Conservation (phyloP, 2,797 vertebrate species). For the Lagocephalus sceleratus region DNA sequence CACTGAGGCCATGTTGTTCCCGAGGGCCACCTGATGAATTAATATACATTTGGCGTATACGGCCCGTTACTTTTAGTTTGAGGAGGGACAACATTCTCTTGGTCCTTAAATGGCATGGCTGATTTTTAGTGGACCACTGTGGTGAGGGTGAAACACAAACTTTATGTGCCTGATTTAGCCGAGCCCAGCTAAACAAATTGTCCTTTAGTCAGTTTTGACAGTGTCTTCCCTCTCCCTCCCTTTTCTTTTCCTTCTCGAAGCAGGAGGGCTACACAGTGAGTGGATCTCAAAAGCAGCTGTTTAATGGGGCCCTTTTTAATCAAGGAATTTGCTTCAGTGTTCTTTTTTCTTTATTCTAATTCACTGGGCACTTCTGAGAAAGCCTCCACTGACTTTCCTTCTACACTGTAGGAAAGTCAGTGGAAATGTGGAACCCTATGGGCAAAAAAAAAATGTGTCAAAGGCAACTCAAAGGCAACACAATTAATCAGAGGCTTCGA, state of each 20-base stretch:
- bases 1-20: conserved; percentile 27
- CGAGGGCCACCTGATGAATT: conserved; percentile 43
- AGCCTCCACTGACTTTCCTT: conserved; percentile 33
- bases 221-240: conserved; percentile 12
- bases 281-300: conserved; percentile 35
- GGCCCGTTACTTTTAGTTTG: conserved; percentile 37
- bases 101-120: conserved; percentile 6
- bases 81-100: conserved; percentile 19
- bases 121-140: conserved; percentile 19
- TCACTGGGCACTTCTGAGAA: conserved; percentile 31
- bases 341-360: conserved; percentile 16
- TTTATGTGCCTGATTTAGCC: conserved; percentile 17
- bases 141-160: conserved; percentile 4
- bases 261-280: conserved; percentile 35
- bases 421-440: too few relatives aligned
- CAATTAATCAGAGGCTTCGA: too few relatives aligned
- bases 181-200: conserved; percentile 27
- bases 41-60: conserved; percentile 30
- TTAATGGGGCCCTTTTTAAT: conserved; percentile 29
- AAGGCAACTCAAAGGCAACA: too few relatives aligned
- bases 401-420: conserved; percentile 9
- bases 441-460: too few relatives aligned
- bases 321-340: conserved; percentile 34
- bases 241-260: conserved; percentile 5
- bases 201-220: conserved; percentile 25